Conservation (phyloP, 2,797 vertebrate genomes). For the Discoglossus pictus region DNA sequence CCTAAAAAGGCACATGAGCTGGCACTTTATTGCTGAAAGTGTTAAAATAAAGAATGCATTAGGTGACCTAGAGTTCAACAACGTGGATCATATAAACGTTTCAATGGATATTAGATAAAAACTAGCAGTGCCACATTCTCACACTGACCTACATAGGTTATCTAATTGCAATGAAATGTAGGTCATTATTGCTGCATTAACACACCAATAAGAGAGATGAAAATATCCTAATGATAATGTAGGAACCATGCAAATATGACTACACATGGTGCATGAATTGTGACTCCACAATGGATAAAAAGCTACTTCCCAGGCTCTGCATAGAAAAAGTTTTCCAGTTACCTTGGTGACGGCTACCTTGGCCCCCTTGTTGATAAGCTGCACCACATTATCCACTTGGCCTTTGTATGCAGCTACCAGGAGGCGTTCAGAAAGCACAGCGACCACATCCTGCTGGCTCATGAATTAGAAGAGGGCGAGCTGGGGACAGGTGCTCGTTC, state of each 20-base stretch:
- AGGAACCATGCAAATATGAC: no score
- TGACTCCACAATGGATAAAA: constrained; percentile 54
- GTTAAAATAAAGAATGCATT: no score
- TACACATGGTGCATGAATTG: no score
- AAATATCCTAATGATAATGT: no score
- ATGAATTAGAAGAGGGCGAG: constrained; percentile 84
- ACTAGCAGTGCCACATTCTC: no score
- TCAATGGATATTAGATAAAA: no score
- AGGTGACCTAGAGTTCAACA: no score
- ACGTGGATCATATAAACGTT: no score
- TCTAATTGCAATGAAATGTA: neutral
- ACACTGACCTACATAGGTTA: no score
- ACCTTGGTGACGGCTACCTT: constrained; percentile 98
- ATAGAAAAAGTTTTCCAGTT: constrained; percentile 67
- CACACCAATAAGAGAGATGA: no score
- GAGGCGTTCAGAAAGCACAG: constrained; percentile 94
- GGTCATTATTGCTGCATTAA: neutral
- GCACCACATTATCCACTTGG: constrained; percentile 95
- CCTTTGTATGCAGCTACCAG: constrained; percentile 96
- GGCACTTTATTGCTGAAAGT: no score
- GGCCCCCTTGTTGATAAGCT: constrained; percentile 98
- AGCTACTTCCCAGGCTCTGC: constrained; percentile 60
- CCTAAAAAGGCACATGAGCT: no score
- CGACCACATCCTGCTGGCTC: constrained; percentile 97
- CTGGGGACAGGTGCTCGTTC: constrained; percentile 55